Evolutionary conservation across 1,140 invertebrate species (phyloP).

Genomic region (Epicauta chinensis): DNA sequence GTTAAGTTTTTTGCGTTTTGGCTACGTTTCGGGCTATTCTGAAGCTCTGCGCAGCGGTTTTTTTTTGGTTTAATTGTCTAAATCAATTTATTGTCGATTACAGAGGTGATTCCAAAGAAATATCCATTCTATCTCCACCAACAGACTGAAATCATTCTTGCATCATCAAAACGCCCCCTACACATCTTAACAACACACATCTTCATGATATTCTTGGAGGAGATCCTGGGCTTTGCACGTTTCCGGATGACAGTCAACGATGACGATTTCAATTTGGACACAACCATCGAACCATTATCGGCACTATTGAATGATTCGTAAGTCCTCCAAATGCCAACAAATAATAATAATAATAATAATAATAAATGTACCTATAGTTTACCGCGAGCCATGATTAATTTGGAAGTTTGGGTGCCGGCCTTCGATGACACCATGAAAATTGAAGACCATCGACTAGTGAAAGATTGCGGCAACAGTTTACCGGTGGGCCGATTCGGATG

Average conservation of each 20-base stretch:
- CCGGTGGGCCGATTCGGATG: conserved; percentile 64
- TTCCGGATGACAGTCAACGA: conserved; percentile 47
- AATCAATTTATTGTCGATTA: not conserved
- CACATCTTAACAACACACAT: conserved; percentile 56
- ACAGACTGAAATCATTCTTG: conserved; percentile 40
- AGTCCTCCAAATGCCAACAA: too few relatives aligned
- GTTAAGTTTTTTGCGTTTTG: too few relatives aligned
- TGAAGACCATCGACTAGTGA: conserved; percentile 43
- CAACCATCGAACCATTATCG: conserved; percentile 19
- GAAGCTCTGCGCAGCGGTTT: too few relatives aligned
- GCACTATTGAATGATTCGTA: too few relatives aligned
- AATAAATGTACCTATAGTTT: conserved; percentile 34
- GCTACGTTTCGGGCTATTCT: too few relatives aligned
- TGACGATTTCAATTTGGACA: conserved; percentile 42
- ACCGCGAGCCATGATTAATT: conserved; percentile 60
- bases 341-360: too few relatives aligned
- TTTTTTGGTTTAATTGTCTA: not conserved
- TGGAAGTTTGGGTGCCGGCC: conserved; percentile 63
- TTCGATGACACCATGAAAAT: conserved; percentile 47
- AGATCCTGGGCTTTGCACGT: conserved; percentile 54
- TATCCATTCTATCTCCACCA: conserved; percentile 15
- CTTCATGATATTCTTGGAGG: conserved; percentile 55
- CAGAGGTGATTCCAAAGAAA: conserved; percentile 18
- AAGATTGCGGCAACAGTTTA: conserved; percentile 55
- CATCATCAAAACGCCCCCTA: conserved; percentile 48